Evolutionary conservation across 2,113 vertebrate species (phyloP), one percentile per base, ranked within the genome.

Genomic region (Butorides virescens): DNA sequence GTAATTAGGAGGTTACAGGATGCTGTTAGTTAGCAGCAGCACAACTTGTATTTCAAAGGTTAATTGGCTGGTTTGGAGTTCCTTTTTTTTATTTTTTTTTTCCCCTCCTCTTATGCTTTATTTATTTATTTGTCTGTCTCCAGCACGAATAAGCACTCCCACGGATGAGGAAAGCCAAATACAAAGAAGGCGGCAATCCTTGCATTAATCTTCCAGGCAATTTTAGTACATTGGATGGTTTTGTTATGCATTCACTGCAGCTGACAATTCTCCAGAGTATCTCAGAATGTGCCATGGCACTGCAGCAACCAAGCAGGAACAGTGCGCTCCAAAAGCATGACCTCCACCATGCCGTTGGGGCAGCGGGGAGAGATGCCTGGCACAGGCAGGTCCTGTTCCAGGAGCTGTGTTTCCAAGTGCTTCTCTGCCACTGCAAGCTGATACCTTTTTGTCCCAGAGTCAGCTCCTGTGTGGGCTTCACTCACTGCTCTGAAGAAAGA

Each of bases 31-130:
- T 83, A 95, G 62, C 85, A 90, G 80, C 76, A 94, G 80, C 74
- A 44, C 74, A 59, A 81, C 78, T 76, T 81, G 71, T 42, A 44
- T 93, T 94, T 95, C 76, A 92, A 66, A 97, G 92, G 86, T 96
- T 96, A 93, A 93, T 78, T 96, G 81, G 26, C 76, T 94, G 63
- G 34, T 82, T 49, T 80, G 75, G 77, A 87, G 46, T n/a, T 36
- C 29, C 9, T 74, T 44, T 23, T 13, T 8, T 42, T 42, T 13
- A n/a, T n/a, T 42, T 11, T 26, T 27, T 34, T 13, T 10, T 1
- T 6, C 1, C 3, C 4, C 3, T 4, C 42, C 17, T 56, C 61
- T 36, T 4, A 4, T 37, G n/a, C 80, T 44, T 78, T 66, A 32
- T 88, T 86, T 86, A 32, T 93, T 79, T 86, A 20, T 68, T 89